Conservation (phyloP, 2,113 vertebrate species). For the Jacana jacana region DNA sequence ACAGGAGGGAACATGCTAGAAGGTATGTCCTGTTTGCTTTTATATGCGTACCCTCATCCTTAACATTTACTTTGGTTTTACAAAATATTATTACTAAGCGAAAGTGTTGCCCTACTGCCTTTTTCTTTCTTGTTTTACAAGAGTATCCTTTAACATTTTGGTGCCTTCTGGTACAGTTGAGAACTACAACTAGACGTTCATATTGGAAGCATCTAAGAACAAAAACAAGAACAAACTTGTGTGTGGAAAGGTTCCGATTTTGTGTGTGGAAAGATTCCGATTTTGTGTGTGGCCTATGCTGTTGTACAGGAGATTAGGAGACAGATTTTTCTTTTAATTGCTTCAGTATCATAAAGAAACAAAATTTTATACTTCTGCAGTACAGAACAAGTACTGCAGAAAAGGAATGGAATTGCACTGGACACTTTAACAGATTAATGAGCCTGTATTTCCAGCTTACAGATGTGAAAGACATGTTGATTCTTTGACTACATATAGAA, state of each 20-base stretch:
- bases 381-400: not conserved
- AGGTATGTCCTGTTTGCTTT: not conserved
- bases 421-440: not conserved
- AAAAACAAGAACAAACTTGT: not conserved
- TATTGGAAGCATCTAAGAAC: not conserved
- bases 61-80: not conserved
- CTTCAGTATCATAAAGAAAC: not conserved
- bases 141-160: not conserved
- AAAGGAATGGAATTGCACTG: not conserved
- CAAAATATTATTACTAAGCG: not conserved
- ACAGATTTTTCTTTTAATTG: not conserved
- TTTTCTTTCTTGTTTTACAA: not conserved
- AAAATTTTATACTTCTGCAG: not conserved
- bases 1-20: not conserved
- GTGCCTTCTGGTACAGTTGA: not conserved
- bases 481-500: not conserved
- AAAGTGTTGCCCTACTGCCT: not conserved
- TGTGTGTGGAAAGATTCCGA: not conserved
- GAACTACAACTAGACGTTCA: not conserved
- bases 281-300: not conserved
- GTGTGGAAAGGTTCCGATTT: not conserved
- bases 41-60: not conserved
- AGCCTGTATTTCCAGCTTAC: not conserved
- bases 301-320: not conserved
- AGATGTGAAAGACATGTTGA: not conserved